These are phyloP conservation scores for Limnothrissa miodon DNA, from an alignment of 2,113 vertebrate genomes.

Conservation along the genomic window DNA sequence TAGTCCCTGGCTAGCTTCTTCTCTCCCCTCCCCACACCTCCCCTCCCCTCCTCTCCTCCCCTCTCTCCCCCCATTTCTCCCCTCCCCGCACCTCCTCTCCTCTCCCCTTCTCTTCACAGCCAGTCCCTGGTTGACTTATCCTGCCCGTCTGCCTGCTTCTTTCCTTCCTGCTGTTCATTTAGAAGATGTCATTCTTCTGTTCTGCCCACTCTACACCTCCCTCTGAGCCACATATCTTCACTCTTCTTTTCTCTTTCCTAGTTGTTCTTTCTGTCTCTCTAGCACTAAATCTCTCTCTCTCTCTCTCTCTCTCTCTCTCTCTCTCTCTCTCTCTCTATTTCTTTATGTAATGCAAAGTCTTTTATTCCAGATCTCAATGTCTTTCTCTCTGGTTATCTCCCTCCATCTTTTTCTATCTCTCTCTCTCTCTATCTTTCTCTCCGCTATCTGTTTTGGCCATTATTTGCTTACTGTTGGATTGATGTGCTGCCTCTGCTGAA, in stretches of 20 bases:
- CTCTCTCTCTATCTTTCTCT: background rate
- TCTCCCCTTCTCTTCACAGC: background rate
- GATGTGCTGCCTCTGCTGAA: conserved; percentile 32
- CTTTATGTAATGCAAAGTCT: background rate
- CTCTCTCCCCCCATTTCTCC: conserved; percentile 12
- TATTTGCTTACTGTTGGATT: conserved; percentile 11
- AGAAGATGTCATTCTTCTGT: background rate
- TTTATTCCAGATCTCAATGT: background rate
- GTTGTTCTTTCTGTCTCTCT: background rate
- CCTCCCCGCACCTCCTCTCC: background rate
- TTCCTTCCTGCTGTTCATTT: background rate
- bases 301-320: background rate
- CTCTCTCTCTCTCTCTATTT: background rate
- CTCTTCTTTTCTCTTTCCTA: background rate
- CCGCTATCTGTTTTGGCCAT: conserved; percentile 11
- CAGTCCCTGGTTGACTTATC: background rate
- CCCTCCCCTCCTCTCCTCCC: background rate
- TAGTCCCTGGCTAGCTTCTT: background rate
- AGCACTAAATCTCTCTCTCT: background rate
- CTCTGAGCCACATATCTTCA: background rate
- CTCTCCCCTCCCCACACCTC: no score
- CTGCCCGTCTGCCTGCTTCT: background rate
- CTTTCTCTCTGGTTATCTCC: background rate
- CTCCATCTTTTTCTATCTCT: background rate
- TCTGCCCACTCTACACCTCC: background rate